These are phyloP conservation scores for Pristionchus exspectatus DNA, from an alignment of 2,888 invertebrate genomes.

Conservation along the genomic window DNA sequence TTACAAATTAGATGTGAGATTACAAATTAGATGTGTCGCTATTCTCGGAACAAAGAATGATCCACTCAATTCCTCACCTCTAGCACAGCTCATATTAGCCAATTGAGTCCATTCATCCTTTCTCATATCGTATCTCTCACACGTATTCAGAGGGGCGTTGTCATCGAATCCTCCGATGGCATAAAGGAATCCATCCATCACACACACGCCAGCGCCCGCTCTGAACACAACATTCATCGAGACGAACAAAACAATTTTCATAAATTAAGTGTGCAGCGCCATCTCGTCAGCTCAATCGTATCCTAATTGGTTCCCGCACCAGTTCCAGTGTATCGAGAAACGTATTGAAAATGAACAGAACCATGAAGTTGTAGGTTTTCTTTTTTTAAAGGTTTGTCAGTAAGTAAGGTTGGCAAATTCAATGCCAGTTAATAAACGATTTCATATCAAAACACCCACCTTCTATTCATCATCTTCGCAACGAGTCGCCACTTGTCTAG, in stretches of 20 bases:
- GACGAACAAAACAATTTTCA: neutral
- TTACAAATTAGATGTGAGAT: neutral
- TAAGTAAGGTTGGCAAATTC: neutral
- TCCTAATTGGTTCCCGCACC: no score
- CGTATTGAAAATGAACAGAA: no score
- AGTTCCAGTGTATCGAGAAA: no score
- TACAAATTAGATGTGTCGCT: no score
- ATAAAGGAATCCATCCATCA: conserved; percentile 81
- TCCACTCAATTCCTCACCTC: conserved; percentile 60
- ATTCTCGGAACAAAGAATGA: no score
- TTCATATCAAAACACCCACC: conserved; percentile 54
- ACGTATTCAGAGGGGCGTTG: conserved; percentile 80
- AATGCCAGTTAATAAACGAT: neutral
- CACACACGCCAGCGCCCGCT: conserved; percentile 82
- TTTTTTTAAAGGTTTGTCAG: neutral
- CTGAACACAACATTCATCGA: conserved; percentile 61
- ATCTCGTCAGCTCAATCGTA: no score
- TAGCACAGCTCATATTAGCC: conserved; percentile 71
- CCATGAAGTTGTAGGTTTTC: no score
- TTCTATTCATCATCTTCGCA: conserved; percentile 80
- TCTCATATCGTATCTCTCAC: conserved; percentile 80
- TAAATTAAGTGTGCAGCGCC: no score
- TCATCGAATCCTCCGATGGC: conserved; percentile 81
- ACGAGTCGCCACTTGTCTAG: conserved; percentile 81
- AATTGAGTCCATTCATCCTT: conserved; percentile 78